Evolutionary conservation across 2,113 vertebrate genomes (phyloP).

Genomic region (Equus przewalskii): DNA sequence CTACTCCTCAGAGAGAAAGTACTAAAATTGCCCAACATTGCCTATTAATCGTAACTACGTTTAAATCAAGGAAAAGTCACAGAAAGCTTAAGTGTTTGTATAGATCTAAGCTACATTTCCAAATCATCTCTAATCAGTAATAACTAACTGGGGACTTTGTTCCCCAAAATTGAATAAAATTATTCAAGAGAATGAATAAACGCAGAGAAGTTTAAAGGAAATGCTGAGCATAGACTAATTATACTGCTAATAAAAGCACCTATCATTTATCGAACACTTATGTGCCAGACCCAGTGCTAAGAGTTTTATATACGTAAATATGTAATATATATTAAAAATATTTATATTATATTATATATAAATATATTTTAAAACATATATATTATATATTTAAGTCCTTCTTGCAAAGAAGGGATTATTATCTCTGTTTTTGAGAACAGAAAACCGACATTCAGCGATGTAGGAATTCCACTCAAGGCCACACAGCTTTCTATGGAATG

Average conservation of each 20-base stretch:
- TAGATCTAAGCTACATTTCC: background rate
- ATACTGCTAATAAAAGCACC: background rate
- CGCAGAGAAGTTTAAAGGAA: background rate
- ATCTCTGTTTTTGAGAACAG: background rate
- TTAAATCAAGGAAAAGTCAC: conserved; percentile 15
- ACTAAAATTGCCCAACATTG: background rate
- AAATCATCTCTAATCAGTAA: background rate
- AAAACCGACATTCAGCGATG: background rate
- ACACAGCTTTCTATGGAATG: background rate
- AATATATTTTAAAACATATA: too few relatives aligned
- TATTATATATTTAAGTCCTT: too few relatives aligned
- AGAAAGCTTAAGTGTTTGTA: background rate
- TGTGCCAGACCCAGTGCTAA: background rate
- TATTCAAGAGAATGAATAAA: conserved; percentile 35
- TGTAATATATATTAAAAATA: too few relatives aligned
- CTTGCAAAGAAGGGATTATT: background rate
- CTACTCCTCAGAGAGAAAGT: background rate
- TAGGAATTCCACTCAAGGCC: background rate
- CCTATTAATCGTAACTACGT: background rate
- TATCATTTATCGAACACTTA: background rate
- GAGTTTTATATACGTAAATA: background rate
- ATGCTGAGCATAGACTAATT: background rate
- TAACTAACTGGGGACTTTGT: background rate
- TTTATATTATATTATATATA: too few relatives aligned
- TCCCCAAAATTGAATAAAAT: background rate